These are phyloP conservation scores for Parnassius mnemosyne DNA, from an alignment of 2,888 invertebrate species.

Conservation along the genomic window DNA sequence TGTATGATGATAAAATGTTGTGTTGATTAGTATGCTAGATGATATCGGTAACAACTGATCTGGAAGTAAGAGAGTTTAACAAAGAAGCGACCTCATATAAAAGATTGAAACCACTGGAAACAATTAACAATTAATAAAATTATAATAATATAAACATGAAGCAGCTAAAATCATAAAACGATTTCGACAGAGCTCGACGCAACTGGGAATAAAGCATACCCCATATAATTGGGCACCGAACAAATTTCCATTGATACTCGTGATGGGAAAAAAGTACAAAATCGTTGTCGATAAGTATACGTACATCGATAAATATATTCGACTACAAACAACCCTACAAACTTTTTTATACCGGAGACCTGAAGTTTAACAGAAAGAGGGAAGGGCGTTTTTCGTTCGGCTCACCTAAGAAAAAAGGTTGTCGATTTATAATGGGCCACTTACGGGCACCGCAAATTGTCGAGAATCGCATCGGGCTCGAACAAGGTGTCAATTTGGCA, in stretches of 20 bases:
- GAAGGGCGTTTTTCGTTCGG: conserved; percentile 29
- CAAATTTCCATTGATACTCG: conserved; percentile 80
- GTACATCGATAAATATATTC: conserved; percentile 55
- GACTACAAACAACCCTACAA: conserved; percentile 48
- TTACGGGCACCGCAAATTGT: conserved; percentile 75
- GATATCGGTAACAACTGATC: too few species aligned
- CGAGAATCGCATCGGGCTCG: conserved; percentile 69
- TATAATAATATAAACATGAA: conserved; percentile 28
- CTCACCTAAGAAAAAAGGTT: conserved; percentile 33
- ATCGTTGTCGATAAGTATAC: conserved; percentile 71
- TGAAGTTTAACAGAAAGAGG: conserved; percentile 9
- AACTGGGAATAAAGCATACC: conserved; percentile 68
- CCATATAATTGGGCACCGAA: conserved; percentile 74
- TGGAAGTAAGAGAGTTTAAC: conserved; percentile 11
- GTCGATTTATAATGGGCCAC: conserved; percentile 74
- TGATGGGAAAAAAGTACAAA: conserved; percentile 75
- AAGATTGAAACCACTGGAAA: conserved; percentile 14
- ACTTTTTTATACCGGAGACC: conserved; percentile 5
- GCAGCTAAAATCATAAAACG: conserved; percentile 36
- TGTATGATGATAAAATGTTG: too few species aligned
- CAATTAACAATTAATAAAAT: conserved; percentile 28
- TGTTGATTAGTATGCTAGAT: too few species aligned
- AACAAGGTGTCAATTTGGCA: conserved; percentile 79
- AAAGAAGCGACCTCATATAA: background rate
- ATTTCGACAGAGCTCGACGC: conserved; percentile 48